Evolutionary conservation across 1,140 invertebrate species (phyloP).

Genomic region (Lasioglossum albipes): DNA sequence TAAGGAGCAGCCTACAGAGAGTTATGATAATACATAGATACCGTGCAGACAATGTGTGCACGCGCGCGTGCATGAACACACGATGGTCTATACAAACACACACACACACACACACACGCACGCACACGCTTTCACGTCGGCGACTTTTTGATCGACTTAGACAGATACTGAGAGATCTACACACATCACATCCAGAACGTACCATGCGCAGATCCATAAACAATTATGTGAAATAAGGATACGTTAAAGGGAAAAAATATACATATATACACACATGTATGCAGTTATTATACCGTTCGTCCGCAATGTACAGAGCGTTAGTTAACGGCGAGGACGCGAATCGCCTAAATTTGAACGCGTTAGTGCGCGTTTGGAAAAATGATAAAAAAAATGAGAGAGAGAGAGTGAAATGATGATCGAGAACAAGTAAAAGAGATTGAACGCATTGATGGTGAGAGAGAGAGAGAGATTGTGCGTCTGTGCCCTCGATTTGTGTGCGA

Average conservation of each 20-base stretch:
- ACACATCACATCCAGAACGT: neutral
- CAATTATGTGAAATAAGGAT: slow-evolving; percentile 7
- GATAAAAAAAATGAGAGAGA: neutral
- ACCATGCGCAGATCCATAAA: slow-evolving; percentile 1
- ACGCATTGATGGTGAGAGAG: neutral
- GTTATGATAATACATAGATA: neutral
- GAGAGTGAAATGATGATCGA: neutral
- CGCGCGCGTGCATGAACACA: neutral
- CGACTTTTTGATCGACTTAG: slow-evolving; percentile 12
- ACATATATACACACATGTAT: slow-evolving; percentile 47
- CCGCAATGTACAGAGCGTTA: slow-evolving; percentile 58
- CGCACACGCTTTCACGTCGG: neutral
- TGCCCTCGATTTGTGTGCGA: neutral
- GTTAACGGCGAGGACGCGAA: slow-evolving; percentile 42
- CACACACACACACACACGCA: neutral
- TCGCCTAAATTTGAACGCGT: slow-evolving; percentile 33
- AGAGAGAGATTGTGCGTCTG: neutral
- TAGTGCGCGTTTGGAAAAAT: slow-evolving; percentile 5
- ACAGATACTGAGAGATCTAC: too few species aligned
- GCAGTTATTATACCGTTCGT: slow-evolving; percentile 54
- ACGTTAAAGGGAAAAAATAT: slow-evolving; percentile 32
- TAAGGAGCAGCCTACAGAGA: neutral
- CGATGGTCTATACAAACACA: neutral
- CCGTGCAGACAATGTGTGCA: neutral
- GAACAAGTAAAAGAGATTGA: slow-evolving; percentile 12